Evolutionary conservation across 2,888 invertebrate species (phyloP).

Genomic region (Leptopterna dolabrata): DNA sequence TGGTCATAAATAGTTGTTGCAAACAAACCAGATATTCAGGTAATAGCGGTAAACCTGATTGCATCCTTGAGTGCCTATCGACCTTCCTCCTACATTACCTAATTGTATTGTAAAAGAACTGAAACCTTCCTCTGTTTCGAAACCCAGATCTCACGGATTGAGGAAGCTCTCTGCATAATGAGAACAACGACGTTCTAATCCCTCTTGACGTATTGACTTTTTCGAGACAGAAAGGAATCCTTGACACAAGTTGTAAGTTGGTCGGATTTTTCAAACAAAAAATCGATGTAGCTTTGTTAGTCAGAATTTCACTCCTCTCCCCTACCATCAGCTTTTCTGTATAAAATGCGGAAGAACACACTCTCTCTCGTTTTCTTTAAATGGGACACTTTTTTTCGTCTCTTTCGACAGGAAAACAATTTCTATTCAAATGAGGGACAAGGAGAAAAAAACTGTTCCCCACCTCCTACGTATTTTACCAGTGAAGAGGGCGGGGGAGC

Average conservation of each 20-base stretch:
- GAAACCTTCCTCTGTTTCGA: neutral
- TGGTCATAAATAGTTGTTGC: neutral
- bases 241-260: neutral
- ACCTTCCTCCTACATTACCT: neutral
- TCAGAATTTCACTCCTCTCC: neutral
- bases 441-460: neutral
- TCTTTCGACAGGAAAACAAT: neutral
- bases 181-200: neutral
- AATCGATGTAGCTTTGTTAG: neutral
- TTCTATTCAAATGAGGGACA: neutral
- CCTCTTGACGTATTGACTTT: neutral
- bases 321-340: neutral
- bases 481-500: neutral
- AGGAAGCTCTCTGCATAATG: constrained; percentile 18
- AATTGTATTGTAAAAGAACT: neutral
- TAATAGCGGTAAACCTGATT: neutral
- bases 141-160: neutral
- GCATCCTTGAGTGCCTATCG: neutral
- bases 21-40: neutral
- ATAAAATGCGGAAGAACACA: neutral
- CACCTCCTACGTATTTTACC: neutral
- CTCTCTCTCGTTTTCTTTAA: neutral
- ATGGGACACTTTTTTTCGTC: neutral
- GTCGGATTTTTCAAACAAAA: neutral
- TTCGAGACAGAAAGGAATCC: neutral